Evolutionary conservation across 2,113 vertebrate genomes (phyloP), one percentile per base, ranked within the genome.

Genomic region (Pygoscelis adeliae): DNA sequence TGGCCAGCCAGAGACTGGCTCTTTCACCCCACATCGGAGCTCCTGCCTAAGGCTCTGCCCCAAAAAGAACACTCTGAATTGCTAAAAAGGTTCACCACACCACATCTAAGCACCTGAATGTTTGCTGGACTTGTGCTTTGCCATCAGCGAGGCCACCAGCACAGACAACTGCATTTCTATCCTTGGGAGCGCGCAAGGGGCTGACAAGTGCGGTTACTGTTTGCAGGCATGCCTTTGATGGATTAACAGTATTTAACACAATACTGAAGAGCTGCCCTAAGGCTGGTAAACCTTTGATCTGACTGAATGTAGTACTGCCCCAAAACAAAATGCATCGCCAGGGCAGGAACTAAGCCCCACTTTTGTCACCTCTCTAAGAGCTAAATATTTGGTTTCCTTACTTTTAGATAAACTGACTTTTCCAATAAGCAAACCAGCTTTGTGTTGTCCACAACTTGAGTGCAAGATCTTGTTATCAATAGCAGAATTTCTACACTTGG

Each of bases 241-340:
- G 23, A 49, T 12, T 5, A 52, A 27, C n/a, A 66, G n/a, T 3
- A 5, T 7, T n/a, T 9, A 58, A 46, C 61, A n/a, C 11, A 5
- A 27, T 2, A 2, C 3, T 46, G 66, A 53, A 38, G 50, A 38
- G 50, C 62, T 76, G 67, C 4, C 61, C 67, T 19, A 3, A 14
- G 29, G 73, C 67, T 71, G 42, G 25, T 26, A 29, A 9, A 29
- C 26, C 83, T 65, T 4, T 56, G 23, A 27, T 30, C 62, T 58
- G 22, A 30, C 34, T 4, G 13, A 46, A 27, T 0, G 2, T 3
- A 30, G 49, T 4, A 13, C 46, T 55, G 46, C 59, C 72, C 59
- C 67, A 21, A 21, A 67, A 53, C 6, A 0, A 36, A 61, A 21
- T 1, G 23, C n/a, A 15, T 7, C 10, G 1, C 3, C 47, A 12